Percentiles rank a stretch among this genome's conserved stretches.
These are phyloP conservation scores for Felis catus DNA, from an alignment of 2,113 vertebrate genomes.

Conservation along the genomic window DNA sequence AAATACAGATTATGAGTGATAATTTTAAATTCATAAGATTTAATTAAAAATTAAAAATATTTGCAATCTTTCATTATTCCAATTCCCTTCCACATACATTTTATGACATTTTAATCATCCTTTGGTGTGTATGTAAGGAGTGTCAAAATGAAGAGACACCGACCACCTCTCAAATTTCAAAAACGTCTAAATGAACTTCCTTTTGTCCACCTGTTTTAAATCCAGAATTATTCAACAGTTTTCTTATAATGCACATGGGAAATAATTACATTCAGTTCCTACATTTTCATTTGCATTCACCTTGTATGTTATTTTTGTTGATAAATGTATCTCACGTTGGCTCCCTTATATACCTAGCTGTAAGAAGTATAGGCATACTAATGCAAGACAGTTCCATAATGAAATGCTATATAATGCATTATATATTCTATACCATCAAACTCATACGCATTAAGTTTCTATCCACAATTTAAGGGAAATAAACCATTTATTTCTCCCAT, in stretches of 20 bases:
- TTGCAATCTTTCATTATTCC: background rate
- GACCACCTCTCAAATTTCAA: background rate
- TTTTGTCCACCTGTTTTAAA: constrained; percentile 3
- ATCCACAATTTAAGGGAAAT: background rate
- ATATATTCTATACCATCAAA: constrained; percentile 6
- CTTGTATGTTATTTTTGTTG: background rate
- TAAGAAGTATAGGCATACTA: background rate
- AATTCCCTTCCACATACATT: background rate
- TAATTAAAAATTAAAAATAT: constrained; percentile 7
- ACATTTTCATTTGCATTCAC: background rate
- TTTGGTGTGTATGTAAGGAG: background rate
- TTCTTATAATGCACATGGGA: background rate
- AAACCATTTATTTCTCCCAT: constrained; percentile 11
- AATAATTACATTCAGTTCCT: background rate
- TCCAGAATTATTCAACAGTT: background rate
- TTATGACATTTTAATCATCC: background rate
- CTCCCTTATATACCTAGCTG: background rate
- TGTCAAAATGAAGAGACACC: background rate
- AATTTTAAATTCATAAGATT: background rate
- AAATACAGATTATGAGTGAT: background rate
- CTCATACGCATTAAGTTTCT: background rate
- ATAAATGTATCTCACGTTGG: background rate
- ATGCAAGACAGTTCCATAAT: background rate
- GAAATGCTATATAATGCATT: background rate
- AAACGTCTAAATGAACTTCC: background rate